Evolutionary conservation across 92 coral and sea anemone species (phyloP).

Genomic region (Blastomussa wellsi): DNA sequence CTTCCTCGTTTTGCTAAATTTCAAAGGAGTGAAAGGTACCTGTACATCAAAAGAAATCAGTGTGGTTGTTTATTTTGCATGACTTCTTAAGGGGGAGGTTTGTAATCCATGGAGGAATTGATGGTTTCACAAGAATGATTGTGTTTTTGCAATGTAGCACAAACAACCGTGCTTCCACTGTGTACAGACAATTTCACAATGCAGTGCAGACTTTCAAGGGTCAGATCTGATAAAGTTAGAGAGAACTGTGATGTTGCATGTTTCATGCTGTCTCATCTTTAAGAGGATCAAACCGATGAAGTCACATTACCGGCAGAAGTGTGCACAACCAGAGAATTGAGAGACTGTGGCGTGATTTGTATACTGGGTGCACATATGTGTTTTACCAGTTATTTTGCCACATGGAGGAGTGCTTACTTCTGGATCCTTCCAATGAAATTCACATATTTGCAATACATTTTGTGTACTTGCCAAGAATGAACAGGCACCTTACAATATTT

Average conservation of each 20-base stretch:
- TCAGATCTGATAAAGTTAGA: not conserved
- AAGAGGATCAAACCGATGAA: slow-evolving; percentile 42
- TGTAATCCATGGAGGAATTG: slow-evolving; percentile 45
- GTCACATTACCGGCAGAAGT: slow-evolving; percentile 30
- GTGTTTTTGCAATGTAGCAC: slow-evolving; percentile 23
- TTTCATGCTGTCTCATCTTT: slow-evolving; percentile 2
- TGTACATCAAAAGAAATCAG: slow-evolving; percentile 17
- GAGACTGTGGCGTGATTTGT: slow-evolving; percentile 44
- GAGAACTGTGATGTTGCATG: not conserved
- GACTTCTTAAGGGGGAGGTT: slow-evolving; percentile 28
- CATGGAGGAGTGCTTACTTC: slow-evolving; percentile 27
- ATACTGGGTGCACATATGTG: slow-evolving; percentile 40
- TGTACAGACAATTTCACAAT: not conserved
- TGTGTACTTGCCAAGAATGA: slow-evolving; percentile 36
- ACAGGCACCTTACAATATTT: slow-evolving; percentile 27
- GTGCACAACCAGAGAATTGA: slow-evolving; percentile 31
- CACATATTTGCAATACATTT: slow-evolving; percentile 29
- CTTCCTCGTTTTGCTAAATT: not conserved
- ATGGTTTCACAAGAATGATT: slow-evolving; percentile 43
- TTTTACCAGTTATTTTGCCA: slow-evolving; percentile 39
- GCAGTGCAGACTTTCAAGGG: not conserved
- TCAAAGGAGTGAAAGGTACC: slow-evolving; percentile 2
- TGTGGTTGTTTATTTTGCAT: not conserved
- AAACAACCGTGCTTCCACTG: slow-evolving; percentile 1
- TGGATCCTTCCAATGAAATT: slow-evolving; percentile 34